These are phyloP conservation scores for Leptinotarsa peninsularis DNA, from an alignment of 2,888 invertebrate genomes.

Conservation along the genomic window DNA sequence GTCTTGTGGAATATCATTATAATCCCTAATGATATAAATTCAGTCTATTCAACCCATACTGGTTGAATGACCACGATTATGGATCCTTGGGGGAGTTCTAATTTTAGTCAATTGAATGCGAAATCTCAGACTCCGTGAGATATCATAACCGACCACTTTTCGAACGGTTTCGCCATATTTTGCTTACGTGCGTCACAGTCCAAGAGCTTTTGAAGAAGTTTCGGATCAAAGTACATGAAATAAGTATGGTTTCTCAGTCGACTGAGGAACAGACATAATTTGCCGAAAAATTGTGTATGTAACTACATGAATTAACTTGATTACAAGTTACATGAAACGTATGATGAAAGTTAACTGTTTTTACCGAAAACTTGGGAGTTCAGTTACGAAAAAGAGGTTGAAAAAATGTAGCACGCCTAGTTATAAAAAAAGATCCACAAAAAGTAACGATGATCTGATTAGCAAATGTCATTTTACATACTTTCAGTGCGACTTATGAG, in stretches of 20 bases:
- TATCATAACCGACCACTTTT: background rate
- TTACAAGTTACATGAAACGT: background rate
- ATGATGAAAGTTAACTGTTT: background rate
- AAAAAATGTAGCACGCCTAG: background rate
- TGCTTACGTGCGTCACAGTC: slow-evolving; percentile 6
- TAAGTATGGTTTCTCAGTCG: background rate
- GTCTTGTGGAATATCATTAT: background rate
- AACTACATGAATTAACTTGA: background rate
- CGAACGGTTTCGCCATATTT: background rate
- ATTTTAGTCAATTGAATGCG: slow-evolving; percentile 22
- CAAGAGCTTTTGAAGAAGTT: slow-evolving; percentile 4
- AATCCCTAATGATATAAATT: background rate
- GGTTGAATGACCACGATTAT: slow-evolving; percentile 29
- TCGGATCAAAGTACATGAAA: background rate
- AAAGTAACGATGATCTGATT: no score
- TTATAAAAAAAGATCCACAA: no score
- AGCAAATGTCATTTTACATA: no score
- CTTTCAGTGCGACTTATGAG: no score
- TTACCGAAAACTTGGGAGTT: background rate
- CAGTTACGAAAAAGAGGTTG: background rate
- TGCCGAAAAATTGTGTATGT: background rate
- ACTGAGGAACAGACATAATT: background rate
- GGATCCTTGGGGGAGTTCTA: slow-evolving; percentile 27
- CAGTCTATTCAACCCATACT: slow-evolving; percentile 25
- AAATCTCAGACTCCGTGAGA: slow-evolving; percentile 7